Percentiles rank a stretch among this genome's conserved stretches.
phyloP scores from a whole-genome alignment of 2,113 vertebrate species.

The Corvus cornix region DNA sequence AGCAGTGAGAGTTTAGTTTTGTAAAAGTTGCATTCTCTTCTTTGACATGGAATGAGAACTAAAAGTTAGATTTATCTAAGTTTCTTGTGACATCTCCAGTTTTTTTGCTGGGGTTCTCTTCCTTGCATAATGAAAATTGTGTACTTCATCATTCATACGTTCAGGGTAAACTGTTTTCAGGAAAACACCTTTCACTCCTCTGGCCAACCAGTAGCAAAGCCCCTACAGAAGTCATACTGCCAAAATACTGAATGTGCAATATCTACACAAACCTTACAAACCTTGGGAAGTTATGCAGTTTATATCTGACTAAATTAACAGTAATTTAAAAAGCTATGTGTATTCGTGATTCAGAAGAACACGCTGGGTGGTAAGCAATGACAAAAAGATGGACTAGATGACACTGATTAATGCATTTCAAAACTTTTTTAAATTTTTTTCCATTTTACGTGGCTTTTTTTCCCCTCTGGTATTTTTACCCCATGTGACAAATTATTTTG shows the following conservation, averaged over 20 bases:
- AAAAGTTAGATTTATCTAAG: neutral
- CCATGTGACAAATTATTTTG: neutral
- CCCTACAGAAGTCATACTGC: neutral
- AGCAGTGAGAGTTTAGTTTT: neutral
- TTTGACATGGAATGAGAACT: neutral
- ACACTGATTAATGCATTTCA: neutral
- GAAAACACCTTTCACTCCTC: neutral
- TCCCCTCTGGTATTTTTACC: neutral
- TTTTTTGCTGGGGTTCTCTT: neutral
- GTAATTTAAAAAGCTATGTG: neutral
- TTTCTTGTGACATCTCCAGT: neutral
- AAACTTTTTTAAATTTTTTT: neutral
- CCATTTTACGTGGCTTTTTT: neutral
- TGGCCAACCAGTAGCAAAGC: neutral
- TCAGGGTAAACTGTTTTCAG: neutral
- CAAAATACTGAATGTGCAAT: neutral
- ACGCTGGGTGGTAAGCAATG: rapidly evolving
- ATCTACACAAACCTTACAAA: neutral
- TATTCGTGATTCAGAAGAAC: neutral
- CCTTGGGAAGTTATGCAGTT: neutral
- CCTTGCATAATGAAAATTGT: neutral
- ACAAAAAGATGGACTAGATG: neutral
- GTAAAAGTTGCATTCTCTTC: neutral
- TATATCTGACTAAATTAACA: neutral
- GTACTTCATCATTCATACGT: neutral